Conservation (phyloP, 2,797 vertebrate species). For the Rhabdomys pumilio region DNA sequence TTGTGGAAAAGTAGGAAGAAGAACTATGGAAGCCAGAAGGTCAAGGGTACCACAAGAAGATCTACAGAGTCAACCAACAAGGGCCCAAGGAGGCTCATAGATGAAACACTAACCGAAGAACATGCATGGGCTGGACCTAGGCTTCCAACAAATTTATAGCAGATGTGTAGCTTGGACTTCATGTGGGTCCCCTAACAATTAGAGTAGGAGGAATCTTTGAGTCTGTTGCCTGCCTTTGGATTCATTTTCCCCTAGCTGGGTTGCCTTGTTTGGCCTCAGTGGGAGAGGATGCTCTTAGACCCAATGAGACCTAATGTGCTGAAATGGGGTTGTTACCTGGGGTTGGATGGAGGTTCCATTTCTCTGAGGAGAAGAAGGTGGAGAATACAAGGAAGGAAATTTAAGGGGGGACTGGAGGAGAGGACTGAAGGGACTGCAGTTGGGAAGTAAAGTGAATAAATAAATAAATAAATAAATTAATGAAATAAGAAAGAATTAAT, state of each 20-base stretch:
- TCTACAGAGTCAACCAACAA: not conserved
- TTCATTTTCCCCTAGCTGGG: not conserved
- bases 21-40: not conserved
- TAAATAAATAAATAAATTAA: not conserved
- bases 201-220: too few species aligned
- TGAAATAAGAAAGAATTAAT: not conserved
- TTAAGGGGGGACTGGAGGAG: not conserved
- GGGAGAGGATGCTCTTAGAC: not conserved
- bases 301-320: not conserved
- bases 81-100: not conserved
- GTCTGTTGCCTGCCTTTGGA: not conserved
- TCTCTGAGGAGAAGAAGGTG: not conserved
- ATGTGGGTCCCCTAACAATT: too few species aligned
- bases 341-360: not conserved
- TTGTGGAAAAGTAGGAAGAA: not conserved
- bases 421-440: not conserved
- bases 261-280: not conserved
- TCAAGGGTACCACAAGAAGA: not conserved
- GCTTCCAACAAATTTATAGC: not conserved
- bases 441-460: not conserved
- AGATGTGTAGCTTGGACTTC: too few species aligned
- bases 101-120: not conserved
- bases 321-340: not conserved
- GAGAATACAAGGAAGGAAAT: not conserved
- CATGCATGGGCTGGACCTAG: not conserved